Base-by-base conservation (phyloP, 2,888 invertebrate genomes). In the Pollenia griseotomentosa region DNA sequence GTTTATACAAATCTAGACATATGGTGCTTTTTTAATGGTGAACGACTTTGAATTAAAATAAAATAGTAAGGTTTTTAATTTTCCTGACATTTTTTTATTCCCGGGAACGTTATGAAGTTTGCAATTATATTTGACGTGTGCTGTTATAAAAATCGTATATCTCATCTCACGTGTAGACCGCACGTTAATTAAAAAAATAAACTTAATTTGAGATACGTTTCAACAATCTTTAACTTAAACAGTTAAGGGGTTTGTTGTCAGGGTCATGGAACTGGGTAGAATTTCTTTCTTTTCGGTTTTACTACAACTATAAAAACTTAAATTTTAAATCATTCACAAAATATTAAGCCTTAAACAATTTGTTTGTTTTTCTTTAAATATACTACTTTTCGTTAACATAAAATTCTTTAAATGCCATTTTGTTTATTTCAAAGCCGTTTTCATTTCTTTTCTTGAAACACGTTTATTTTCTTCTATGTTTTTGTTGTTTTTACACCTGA, bases 401-500 rank as follows among this genome's bases (percentile, higher is more conserved):
- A 83, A 79, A 77, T 68, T 55, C 14, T 80, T 83, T 87, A 87
- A 87, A 87, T 87, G 83, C 86, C 86, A 86, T 86, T 77, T 61
- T 66, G 12, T 75, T 83, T 44, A 68, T 70, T 70, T 80, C 65
- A 77, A 86, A 83, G 83, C 86, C 63, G 73, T 65, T 57, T 78
- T 74, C 77, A 1, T 46, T 57, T 46, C 16, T 23, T 71, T 70
- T 14, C 57, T 57, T 63, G 10, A 16, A 77, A 63, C 11, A 33
- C 33, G 2, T 33, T 33, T 33, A 1, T 4, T 33, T 48, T 59
- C 63, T 48, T 68, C 2, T 65, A 40, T 40, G 55, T 63, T 74
- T 53, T 61, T 71, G 65, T 68, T 87, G 48, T 48, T 89, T 93
- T 95, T 95, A 96, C 92, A 96, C 95, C 94, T 95, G 95, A 92